Base-by-base conservation (phyloP, 2,113 vertebrate genomes). In the Neodon shergylaensis region DNA sequence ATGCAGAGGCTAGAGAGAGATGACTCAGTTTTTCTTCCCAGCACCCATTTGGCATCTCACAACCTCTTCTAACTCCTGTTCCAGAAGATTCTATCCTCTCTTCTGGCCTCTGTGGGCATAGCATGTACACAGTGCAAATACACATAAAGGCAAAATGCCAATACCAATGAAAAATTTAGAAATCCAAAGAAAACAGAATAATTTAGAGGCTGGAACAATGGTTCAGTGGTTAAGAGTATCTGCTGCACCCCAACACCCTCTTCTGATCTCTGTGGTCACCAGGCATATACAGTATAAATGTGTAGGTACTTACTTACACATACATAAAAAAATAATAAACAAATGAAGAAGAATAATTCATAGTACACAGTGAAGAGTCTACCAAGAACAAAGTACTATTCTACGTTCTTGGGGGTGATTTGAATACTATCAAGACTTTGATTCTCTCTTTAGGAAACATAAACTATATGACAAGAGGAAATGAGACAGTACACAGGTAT, bases 401-500 rank as follows among this genome's bases (percentile, higher is more conserved):
- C 52, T 91, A 94, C 19, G 24, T 70, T 89, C 66, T 47, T 68
- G 63, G 24, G 24, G 24, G 39, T 84, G 36, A 92, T 86, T 91
- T 2, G 22, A 92, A 88, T 16, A 96, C n/a, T 49, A 92, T 22
- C n/a, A 78, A 83, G 66, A 93, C 77, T 54, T 82, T 91, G 11
- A 89, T 39, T 33, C 1, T 85, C 52, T 94, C 73, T 92, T 94
- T 74, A 86, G 31, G 44, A 33, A 89, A 33, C 19, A 90, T 1
- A 81, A 1, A 61, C 44, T 66, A 61, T 7, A 1, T 86, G 72
- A 39, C 0, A 87, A 52, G 47, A 96, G 22, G 11, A 79, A 97
- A 93, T 94, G 12, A 83, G n/a, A 95, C 24, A 90, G 11, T 83
- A 63, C 2, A 82, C 1, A 81, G 76, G 44, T 54, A 93, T 94